Conservation (phyloP, 2,888 invertebrate species). For the Eristalis arbustorum region DNA sequence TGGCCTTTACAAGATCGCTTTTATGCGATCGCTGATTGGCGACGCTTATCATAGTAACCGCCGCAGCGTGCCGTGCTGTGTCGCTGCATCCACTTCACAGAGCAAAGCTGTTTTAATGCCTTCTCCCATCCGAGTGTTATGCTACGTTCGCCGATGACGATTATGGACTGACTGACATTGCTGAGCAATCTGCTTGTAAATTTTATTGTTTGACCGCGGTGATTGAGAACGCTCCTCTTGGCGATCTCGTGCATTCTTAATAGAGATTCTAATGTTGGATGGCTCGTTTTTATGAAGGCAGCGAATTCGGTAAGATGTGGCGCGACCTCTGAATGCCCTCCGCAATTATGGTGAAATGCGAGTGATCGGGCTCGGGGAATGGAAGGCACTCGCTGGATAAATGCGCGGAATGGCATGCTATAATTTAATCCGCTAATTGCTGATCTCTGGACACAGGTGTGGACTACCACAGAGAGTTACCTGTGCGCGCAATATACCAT, state of each 20-base stretch:
- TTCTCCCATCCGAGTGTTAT: conserved; percentile 47
- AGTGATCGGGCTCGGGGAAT: conserved; percentile 51
- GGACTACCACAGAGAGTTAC: conserved; percentile 18
- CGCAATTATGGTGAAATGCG: conserved; percentile 52
- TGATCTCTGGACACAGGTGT: conserved; percentile 47
- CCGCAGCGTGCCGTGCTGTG: not conserved
- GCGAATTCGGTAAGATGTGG: conserved; percentile 40
- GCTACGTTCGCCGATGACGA: conserved; percentile 20
- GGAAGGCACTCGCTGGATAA: conserved; percentile 46
- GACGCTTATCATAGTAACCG: conserved; percentile 53
- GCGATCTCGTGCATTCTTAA: conserved; percentile 52
- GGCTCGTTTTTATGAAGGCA: conserved; percentile 48
- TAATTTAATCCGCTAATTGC: conserved; percentile 57
- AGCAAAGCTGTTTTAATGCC: conserved; percentile 6
- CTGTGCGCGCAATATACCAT: not conserved
- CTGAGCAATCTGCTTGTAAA: conserved; percentile 57
- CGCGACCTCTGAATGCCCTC: conserved; percentile 20
- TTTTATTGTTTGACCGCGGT: conserved; percentile 44
- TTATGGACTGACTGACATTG: conserved; percentile 62
- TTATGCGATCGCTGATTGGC: conserved; percentile 65
- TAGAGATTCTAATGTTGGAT: conserved; percentile 63
- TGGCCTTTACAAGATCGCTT: conserved; percentile 58
- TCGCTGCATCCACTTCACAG: conserved; percentile 16
- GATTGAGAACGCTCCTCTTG: conserved; percentile 16
- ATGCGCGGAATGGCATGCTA: conserved; percentile 43